These are phyloP conservation scores for Agonopterix arenella DNA, from an alignment of 2,888 invertebrate genomes.

Conservation along the genomic window DNA sequence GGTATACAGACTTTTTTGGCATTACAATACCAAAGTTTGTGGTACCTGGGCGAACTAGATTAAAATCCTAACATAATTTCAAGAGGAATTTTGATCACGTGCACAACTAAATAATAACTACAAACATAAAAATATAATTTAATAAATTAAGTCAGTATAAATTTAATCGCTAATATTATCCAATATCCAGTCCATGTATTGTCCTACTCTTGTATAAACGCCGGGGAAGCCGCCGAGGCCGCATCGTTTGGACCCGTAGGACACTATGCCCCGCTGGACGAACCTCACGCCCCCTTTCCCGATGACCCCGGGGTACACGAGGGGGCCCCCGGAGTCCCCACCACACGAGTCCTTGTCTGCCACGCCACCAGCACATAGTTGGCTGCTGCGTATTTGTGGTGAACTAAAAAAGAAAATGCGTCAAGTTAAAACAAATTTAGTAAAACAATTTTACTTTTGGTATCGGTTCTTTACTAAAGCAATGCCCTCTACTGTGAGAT, in stretches of 20 bases:
- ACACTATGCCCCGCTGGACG: conserved; percentile 79
- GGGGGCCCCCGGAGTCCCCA: conserved; percentile 84
- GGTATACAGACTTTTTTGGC: too few species aligned
- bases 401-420: conserved; percentile 16
- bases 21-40: too few species aligned
- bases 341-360: conserved; percentile 78
- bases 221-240: conserved; percentile 72
- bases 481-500: too few species aligned
- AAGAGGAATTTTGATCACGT: background rate
- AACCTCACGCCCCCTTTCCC: conserved; percentile 52
- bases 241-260: conserved; percentile 72
- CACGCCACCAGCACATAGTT: conserved; percentile 74
- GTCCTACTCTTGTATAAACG: conserved; percentile 75
- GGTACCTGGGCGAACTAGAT: too few species aligned
- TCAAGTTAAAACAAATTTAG: too few species aligned
- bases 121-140: too few species aligned
- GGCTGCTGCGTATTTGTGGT: conserved; percentile 51
- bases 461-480: too few species aligned
- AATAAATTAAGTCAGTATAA: background rate
- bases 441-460: too few species aligned
- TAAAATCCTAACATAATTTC: too few species aligned
- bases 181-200: conserved; percentile 78
- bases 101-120: too few species aligned
- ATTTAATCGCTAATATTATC: conserved; percentile 48
- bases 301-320: conserved; percentile 53